Evolutionary conservation across 2,888 invertebrate genomes (phyloP), one percentile per base, ranked within the genome.

Genomic region (Gibbula magus): DNA sequence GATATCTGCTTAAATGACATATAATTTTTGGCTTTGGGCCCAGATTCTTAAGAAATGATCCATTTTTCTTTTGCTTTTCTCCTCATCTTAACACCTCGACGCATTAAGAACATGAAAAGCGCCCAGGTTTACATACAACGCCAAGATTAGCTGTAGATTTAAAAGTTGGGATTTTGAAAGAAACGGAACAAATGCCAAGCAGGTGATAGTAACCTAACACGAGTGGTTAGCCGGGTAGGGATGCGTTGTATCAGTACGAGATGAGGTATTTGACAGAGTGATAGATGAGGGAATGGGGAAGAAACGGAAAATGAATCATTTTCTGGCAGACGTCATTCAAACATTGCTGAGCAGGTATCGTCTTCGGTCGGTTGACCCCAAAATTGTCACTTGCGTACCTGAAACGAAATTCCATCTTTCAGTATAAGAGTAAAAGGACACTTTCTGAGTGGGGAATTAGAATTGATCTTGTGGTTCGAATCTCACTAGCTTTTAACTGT

Each of bases 281-380:
- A 70, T 70, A 70, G 35, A 70, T 70, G 70, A 70, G 70, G 32
- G 70, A 39, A 70, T 35, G 16, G 70, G 35, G 70, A 70, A 32
- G 32, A 70, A 70, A 32, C 70, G 70, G 39, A 70, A 70, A 70
- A 70, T 70, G 70, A 70, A 70, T 70, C 70, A 70, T 35, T 70
- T 70, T 70, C 32, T 70, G 70, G 70, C 70, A 70, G 70, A 70
- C 70, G 70, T 70, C 70, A 70, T 70, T 70, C 70, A 70, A 70
- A 32, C 20, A 13, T 32, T 16, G 35, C n/a, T 35, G 35, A 39
- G 10, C 70, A 35, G 70, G 70, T 70, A 35, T 70, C 70, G 70
- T 70, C 70, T 70, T 70, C 70, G 70, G 70, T 35, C 70, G 70
- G 39, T 35, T 70, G 70, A 70, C 70, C 70, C 70, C 29, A 70